A percentile compares a stretch with the other conserved stretches of the same genome.
Conservation (phyloP, 2,797 vertebrate genomes). For the Trachurus trachurus region DNA sequence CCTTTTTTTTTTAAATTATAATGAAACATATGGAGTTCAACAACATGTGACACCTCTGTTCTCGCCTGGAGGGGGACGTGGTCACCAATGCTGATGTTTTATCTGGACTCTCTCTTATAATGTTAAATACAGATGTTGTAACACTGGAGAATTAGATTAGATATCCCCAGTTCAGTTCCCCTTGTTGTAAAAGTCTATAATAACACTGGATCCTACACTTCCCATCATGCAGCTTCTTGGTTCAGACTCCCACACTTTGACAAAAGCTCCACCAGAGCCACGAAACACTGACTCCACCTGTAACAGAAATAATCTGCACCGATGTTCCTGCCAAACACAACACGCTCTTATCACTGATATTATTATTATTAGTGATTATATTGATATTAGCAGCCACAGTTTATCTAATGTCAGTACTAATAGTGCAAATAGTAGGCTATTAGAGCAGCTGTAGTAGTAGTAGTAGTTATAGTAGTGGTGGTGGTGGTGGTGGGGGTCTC, state of each 20-base stretch:
- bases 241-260: background rate
- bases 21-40: no score
- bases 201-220: background rate
- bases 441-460: background rate
- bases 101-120: no score
- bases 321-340: background rate
- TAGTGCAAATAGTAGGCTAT: no score
- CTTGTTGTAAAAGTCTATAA: background rate
- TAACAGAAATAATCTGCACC: background rate
- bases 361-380: background rate
- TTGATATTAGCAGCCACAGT: background rate
- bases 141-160: no score
- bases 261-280: background rate
- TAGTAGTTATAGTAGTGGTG: background rate
- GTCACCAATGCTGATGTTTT: no score
- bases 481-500: background rate
- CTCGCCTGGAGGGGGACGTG: no score
- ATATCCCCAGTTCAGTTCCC: background rate
- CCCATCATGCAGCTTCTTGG: background rate
- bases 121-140: no score
- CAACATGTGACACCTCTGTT: no score
- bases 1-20: no score
- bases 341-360: no score
- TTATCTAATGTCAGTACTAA: no score
- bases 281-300: background rate